Base-by-base conservation (phyloP, 35 echinoderm and acorn worm species). In the Lytechinus pictus region DNA sequence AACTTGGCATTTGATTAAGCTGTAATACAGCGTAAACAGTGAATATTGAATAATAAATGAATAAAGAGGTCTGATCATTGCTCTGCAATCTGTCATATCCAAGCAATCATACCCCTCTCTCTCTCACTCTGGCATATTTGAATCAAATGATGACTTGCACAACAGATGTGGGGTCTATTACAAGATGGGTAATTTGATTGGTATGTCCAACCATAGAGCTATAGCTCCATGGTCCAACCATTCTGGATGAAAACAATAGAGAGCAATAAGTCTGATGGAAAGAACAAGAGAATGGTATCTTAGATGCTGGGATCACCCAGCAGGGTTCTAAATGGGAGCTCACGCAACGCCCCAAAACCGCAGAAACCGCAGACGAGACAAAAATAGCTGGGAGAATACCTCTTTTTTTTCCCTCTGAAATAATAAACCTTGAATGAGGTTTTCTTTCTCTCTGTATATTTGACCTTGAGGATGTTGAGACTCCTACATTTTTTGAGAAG, bases 341-440 rank as follows among this genome's bases (percentile, higher is more conserved):
- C 66, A 79, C 66, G 66, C 66, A 79, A 79, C 66, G 66, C 66
- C 66, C 66, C 66, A 24, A 79, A 79, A 79, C 66, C 66, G 14
- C 66, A 79, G 66, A 79, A 79, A 79, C 66, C 66, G 66, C 66
- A 79, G 66, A 79, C 66, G 66, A 7, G 66, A 79, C 66, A 14
- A 79, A 79, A 24, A 79, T 79, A 79, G 66, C 66, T 79, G 66
- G 19, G 66, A 79, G 66, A 79, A 79, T 79, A 79, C 66, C 66
- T 16, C 9, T 24, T 0, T 79, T 21, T 0, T 79, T 24, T 79
- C n/a, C 66, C 19, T 5, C 66, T 79, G 66, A 5, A 79, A 79
- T 79, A 79, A n/a, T n/a, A 79, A 16, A 79, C 66, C 66, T 16
- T 79, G 66, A 79, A 79, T 79, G 66, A 16, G 12, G 21, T 79